Conservation (phyloP, 2,888 invertebrate genomes). For the Ferdinandea cuprea region DNA sequence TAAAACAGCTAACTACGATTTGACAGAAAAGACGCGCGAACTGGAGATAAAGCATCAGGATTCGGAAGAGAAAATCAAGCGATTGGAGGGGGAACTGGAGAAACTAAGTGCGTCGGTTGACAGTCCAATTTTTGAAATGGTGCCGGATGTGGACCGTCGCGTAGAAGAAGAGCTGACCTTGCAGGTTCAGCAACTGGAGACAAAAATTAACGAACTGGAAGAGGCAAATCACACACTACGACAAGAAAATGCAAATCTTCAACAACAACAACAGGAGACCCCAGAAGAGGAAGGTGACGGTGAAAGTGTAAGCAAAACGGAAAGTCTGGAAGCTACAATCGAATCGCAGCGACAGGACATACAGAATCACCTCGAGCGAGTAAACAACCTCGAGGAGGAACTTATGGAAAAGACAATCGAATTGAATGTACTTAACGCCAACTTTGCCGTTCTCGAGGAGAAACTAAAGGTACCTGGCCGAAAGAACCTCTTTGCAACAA, state of each 20-base stretch:
- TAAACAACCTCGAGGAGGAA: constrained; percentile 84
- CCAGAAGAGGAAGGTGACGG: constrained; percentile 84
- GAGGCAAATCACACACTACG: constrained; percentile 62
- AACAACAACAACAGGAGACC: constrained; percentile 74
- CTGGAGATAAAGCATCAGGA: constrained; percentile 84
- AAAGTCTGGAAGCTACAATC: constrained; percentile 83
- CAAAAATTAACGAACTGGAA: constrained; percentile 77
- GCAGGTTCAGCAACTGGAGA: constrained; percentile 79
- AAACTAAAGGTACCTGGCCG: constrained; percentile 79
- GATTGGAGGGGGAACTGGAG: constrained; percentile 83
- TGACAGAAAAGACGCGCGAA: constrained; percentile 82
- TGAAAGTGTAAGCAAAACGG: constrained; percentile 84
- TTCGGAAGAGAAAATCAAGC: constrained; percentile 85
- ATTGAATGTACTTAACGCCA: constrained; percentile 83
- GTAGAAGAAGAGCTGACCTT: constrained; percentile 77
- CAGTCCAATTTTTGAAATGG: constrained; percentile 43
- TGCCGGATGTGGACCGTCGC: constrained; percentile 41
- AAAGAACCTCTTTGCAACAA: constrained; percentile 79
- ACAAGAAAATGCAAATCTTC: constrained; percentile 73
- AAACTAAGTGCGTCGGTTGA: constrained; percentile 80
- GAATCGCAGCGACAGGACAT: constrained; percentile 84
- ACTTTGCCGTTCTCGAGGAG: constrained; percentile 81
- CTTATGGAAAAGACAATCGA: constrained; percentile 85
- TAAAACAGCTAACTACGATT: constrained; percentile 81
- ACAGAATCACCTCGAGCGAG: constrained; percentile 84